A percentile compares a stretch with the other conserved stretches of the same genome.
Evolutionary conservation across 2,888 invertebrate species (phyloP).

Genomic region (Linnaemya tessellans): DNA sequence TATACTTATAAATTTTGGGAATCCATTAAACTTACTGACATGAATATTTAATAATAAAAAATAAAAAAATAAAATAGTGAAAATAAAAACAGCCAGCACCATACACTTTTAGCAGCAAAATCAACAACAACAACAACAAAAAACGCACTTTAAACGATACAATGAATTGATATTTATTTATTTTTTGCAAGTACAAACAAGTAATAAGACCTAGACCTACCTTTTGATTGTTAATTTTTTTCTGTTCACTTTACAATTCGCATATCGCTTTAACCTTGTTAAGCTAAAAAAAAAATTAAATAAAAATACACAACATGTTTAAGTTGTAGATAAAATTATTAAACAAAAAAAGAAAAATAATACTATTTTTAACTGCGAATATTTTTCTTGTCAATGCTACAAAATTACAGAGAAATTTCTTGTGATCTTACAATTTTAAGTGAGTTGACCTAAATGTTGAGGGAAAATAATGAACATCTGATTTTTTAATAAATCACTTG

Average conservation of each 20-base stretch:
- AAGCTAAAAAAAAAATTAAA: slow-evolving; percentile 50
- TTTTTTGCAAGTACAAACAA: slow-evolving; percentile 68
- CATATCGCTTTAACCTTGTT: slow-evolving; percentile 63
- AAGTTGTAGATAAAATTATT: slow-evolving; percentile 50
- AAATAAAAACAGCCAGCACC: slow-evolving; percentile 22
- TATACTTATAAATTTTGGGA: slow-evolving; percentile 43
- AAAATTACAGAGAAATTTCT: slow-evolving; percentile 38
- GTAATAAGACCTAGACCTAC: slow-evolving; percentile 72
- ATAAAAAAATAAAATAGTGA: not conserved
- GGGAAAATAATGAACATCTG: not conserved
- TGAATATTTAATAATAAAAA: slow-evolving; percentile 54
- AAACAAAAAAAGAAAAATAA: slow-evolving; percentile 5
- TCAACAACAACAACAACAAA: too few relatives aligned
- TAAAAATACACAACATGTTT: slow-evolving; percentile 26
- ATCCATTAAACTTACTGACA: slow-evolving; percentile 53
- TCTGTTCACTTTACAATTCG: slow-evolving; percentile 47
- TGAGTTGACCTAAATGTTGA: slow-evolving; percentile 34
- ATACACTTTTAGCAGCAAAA: slow-evolving; percentile 1
- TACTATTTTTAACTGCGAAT: slow-evolving; percentile 30
- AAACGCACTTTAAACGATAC: slow-evolving; percentile 67
- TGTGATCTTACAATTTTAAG: not conserved
- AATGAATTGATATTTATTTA: slow-evolving; percentile 64
- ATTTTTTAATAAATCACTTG: slow-evolving; percentile 5
- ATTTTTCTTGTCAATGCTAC: not conserved
- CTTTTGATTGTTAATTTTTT: slow-evolving; percentile 63